phyloP scores from a whole-genome alignment of 2,113 vertebrate genomes.

The Lepus europaeus region DNA sequence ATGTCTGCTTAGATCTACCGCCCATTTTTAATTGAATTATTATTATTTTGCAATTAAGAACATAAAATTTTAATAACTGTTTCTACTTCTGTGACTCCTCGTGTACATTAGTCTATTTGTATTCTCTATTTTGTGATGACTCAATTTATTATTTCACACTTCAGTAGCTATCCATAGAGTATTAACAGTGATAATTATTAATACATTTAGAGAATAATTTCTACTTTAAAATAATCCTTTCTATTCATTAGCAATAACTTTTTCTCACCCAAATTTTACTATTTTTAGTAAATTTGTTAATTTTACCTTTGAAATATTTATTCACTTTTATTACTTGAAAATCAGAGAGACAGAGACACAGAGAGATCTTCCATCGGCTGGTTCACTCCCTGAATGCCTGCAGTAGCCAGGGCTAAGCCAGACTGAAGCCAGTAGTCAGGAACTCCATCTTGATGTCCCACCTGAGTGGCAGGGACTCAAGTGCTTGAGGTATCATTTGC shows the following conservation, averaged over 20 bases:
- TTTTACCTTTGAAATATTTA: neutral
- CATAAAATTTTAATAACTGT: neutral
- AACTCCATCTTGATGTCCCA: too few relatives aligned
- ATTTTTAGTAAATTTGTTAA: slow-evolving; percentile 37
- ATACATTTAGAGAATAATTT: neutral
- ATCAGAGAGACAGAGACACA: too few relatives aligned
- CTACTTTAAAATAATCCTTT: slow-evolving; percentile 55
- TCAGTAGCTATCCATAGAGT: neutral
- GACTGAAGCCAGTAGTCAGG: too few relatives aligned
- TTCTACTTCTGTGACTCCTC: neutral
- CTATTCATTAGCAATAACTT: neutral
- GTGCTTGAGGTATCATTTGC: too few relatives aligned
- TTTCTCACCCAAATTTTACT: neutral
- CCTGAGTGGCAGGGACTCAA: too few relatives aligned
- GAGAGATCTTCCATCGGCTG: too few relatives aligned
- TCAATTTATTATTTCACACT: slow-evolving; percentile 18
- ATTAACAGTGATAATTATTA: neutral
- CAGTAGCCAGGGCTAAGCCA: too few relatives aligned
- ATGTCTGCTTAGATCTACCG: too few relatives aligned
- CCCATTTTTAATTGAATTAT: too few relatives aligned
- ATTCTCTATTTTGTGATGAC: neutral
- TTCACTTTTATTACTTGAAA: too few relatives aligned
- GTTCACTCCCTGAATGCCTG: too few relatives aligned
- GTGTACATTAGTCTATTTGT: neutral
- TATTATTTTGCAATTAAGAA: too few relatives aligned